Evolutionary conservation across 1,140 invertebrate genomes (phyloP), one percentile per base, ranked within the genome.

Genomic region (Bradysia coprophila): DNA sequence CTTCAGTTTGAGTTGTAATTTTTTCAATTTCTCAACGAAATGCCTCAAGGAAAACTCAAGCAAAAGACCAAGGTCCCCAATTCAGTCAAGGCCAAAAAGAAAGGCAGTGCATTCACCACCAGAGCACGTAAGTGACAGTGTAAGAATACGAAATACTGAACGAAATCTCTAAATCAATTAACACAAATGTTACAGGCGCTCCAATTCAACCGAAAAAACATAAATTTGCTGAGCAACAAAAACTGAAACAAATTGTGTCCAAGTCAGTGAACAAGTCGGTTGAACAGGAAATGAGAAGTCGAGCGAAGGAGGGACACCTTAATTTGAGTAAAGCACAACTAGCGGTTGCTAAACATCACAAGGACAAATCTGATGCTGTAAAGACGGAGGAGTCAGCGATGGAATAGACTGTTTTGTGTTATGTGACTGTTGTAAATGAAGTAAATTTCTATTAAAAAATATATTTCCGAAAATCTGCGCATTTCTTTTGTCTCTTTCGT

Each of bases 1-100:
- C n/a, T n/a, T n/a, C n/a, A n/a, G n/a, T n/a, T n/a, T n/a, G n/a
- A n/a, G n/a, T n/a, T n/a, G n/a, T n/a, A n/a, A n/a, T n/a, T n/a
- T n/a, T n/a, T n/a, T n/a, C n/a, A n/a, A n/a, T n/a, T n/a, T n/a
- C n/a, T n/a, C n/a, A n/a, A n/a, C n/a, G n/a, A 42, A 45, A 75
- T 75, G 72, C 59, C 68, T 0, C 72, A 75, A 54, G 71, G 71
- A 43, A 74, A 73, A 51, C 56, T 73, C 38, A 74, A 74, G 57
- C 62, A 63, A 4, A 70, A 74, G 51, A 49, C 65, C 1, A 73
- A 73, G 49, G 22, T 68, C 11, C 72, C 71, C 2, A 44, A 56
- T 13, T 49, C 51, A 9, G 51, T 57, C 22, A 67, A 72, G 45
- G 56, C 59, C 19, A 67, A 67, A 45, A 49, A 69, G 61, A 43